phyloP scores from a whole-genome alignment of 1,140 invertebrate genomes.

The Habropoda laboriosa region DNA sequence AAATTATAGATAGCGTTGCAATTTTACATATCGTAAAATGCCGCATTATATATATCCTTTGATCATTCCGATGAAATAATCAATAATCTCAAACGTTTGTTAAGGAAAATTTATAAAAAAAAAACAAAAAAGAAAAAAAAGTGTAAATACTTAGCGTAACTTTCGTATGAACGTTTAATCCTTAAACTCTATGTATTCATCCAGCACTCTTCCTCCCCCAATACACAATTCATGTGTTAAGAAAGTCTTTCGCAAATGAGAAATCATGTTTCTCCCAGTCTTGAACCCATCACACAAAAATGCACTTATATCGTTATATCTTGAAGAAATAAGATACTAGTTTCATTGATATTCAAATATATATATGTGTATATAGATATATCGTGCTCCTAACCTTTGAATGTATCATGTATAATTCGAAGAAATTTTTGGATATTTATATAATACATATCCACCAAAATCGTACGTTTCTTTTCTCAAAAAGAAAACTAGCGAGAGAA shows the following conservation, averaged over 20 bases:
- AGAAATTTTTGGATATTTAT: constrained; percentile 14
- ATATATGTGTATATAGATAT: constrained; percentile 18
- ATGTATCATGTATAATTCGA: constrained; percentile 35
- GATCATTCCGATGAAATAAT: neutral
- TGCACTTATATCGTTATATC: constrained; percentile 28
- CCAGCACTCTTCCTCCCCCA: constrained; percentile 59
- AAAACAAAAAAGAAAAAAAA: too few species aligned
- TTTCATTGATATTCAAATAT: constrained; percentile 5
- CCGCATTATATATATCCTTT: neutral
- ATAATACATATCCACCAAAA: neutral
- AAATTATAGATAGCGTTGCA: neutral
- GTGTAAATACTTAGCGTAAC: constrained; percentile 3
- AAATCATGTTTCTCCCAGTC: constrained; percentile 63
- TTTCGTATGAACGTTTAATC: neutral
- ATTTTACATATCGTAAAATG: neutral
- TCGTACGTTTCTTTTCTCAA: neutral
- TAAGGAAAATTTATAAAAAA: constrained; percentile 1
- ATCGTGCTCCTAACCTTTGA: constrained; percentile 17
- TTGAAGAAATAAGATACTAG: constrained; percentile 12
- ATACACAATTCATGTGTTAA: constrained; percentile 40
- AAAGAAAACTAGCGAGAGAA: constrained; percentile 3
- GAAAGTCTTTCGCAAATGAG: constrained; percentile 56
- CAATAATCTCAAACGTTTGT: constrained; percentile 4
- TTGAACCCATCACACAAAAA: constrained; percentile 59
- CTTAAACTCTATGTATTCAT: constrained; percentile 49